phyloP scores from a whole-genome alignment of 1,140 invertebrate genomes.

The Pseudachorutes palmiensis region DNA sequence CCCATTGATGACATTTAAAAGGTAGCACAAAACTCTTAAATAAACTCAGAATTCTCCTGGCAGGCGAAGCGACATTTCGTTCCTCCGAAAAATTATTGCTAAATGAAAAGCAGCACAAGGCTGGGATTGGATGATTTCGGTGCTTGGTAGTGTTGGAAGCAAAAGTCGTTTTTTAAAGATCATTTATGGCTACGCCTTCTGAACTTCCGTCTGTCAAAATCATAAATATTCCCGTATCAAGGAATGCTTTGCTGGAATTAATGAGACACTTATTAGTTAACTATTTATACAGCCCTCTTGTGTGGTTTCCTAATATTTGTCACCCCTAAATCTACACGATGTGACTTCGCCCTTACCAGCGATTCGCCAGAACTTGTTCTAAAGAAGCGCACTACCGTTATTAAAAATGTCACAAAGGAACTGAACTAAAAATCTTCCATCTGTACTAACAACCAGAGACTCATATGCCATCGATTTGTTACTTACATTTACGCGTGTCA shows the following conservation, averaged over 20 bases:
- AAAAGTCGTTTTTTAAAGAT: no score
- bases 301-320: constrained; percentile 6
- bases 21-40: no score
- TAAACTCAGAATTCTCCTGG: no score
- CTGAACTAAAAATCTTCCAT: background rate
- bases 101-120: no score
- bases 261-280: constrained; percentile 10
- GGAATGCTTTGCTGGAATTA: background rate
- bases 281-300: constrained; percentile 3
- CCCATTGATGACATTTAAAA: no score
- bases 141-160: no score
- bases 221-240: background rate
- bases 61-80: no score
- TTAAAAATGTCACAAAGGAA: background rate
- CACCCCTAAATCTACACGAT: background rate
- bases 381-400: no score
- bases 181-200: background rate
- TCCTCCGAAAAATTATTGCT: no score
- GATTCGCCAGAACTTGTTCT: no score
- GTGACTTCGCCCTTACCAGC: no score
- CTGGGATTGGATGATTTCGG: no score
- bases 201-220: constrained; percentile 5
- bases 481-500: constrained; percentile 38
- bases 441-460: background rate
- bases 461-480: constrained; percentile 39